Conservation (phyloP, 2,888 invertebrate genomes). For the Temnothorax rugatulus region DNA sequence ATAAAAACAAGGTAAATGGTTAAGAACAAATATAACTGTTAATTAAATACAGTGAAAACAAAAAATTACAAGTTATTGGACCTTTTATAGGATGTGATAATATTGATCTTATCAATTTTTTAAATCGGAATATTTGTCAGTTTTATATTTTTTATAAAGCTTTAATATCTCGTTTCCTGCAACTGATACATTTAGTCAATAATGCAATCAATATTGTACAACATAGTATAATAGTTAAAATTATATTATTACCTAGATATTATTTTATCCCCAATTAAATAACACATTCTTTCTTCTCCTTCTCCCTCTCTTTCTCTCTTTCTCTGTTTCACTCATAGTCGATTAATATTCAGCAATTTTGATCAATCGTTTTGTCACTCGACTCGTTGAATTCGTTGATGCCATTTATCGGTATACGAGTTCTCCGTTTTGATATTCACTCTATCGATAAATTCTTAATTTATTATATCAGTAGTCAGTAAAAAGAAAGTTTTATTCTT, state of each 20-base stretch:
- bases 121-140: not conserved
- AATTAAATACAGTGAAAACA: constrained; percentile 18
- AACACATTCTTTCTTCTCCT: not conserved
- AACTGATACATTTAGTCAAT: not conserved
- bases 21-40: constrained; percentile 20
- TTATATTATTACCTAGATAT: not conserved
- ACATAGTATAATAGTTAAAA: not conserved
- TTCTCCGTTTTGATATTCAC: not conserved
- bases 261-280: not conserved
- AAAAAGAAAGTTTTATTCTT: constrained; percentile 6
- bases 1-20: constrained; percentile 12
- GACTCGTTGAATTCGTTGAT: not conserved
- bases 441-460: not conserved
- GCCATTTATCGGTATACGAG: not conserved
- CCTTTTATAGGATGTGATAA: constrained; percentile 18
- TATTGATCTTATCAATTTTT: constrained; percentile 22
- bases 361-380: not conserved
- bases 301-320: not conserved
- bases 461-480: constrained; percentile 15
- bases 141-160: constrained; percentile 11
- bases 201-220: not conserved
- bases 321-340: not conserved
- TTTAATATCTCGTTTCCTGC: not conserved
- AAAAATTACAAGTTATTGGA: constrained; percentile 1
- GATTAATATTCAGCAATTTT: constrained; percentile 19